Base-by-base conservation (phyloP, 2,797 vertebrate species). In the Tinamus major region DNA sequence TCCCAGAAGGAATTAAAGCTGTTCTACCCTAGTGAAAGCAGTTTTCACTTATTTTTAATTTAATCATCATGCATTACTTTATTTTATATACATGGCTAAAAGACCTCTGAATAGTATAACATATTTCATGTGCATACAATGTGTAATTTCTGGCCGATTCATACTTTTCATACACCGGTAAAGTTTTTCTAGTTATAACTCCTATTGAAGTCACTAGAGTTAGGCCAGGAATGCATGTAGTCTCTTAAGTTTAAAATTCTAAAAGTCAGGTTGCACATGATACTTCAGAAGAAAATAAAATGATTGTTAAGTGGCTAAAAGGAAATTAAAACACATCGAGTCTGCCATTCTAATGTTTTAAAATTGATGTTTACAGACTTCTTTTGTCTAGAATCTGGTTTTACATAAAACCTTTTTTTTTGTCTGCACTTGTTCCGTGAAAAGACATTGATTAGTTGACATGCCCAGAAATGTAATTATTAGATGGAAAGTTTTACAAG, bases 301-400 rank as follows among this genome's bases (percentile, higher is more conserved):
- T 55, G 18, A 11, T 58, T 67, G 70, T 33, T 5, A 63, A 79
- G 67, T 59, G 53, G 1, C 8, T 77, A 8, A 13, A 62, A 64
- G 39, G 67, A 90, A 72, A 69, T 10, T 7, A 48, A 64, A 72
- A 10, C 4, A 9, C 15, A 51, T 42, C 61, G 27, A 19, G 33
- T 10, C 14, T 59, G 18, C 11, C 13, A 55, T 62, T 87, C 42
- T 53, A 61, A 37, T 85, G 6, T 33, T 78, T 85, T 89, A 61
- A 92, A 93, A 67, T 85, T 85, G 87, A 71, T 88, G 70, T 89
- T 89, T 93, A 26, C 2, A 68, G 46, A 49, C 23, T 14, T 75
- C 5, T 24, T 67, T 62, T 88, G 68, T 74, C 51, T 80, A 79
- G 21, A 87, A 33, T 44, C 23, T 70, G 6, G 8, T 86, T 94